Evolutionary conservation across 2,113 vertebrate genomes (phyloP), one percentile per base, ranked within the genome.

Genomic region (Colistium nudipinnis): DNA sequence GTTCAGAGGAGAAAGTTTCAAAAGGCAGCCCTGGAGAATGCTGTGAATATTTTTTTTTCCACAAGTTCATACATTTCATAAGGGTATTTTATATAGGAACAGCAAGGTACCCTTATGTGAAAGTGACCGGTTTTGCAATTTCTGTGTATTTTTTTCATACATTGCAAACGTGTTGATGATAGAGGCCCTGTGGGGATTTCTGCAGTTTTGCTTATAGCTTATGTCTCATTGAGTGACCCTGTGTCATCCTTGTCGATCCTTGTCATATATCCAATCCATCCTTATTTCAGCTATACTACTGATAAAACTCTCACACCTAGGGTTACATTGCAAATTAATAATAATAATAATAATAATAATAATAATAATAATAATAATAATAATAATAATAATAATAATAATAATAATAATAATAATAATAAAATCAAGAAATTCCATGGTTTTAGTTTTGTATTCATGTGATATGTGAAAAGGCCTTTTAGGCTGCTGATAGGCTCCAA

Each of bases 1-100:
- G 44, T 56, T 36, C 12, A 70, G 24, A 70, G 1, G 47, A 22
- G 22, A 56, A 7, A 5, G 56, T 66, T 70, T 77, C 9, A 22
- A 17, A 74, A 67, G 47, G 36, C 24, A 31, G 24, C 54, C 12
- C 1, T 33, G 25, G 30, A 61, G 25, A 67, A 16, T 28, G 25
- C 20, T 36, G 38, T 31, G 5, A 6, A 28, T 48, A 2, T 13
- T 48, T 11, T 27, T 49, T 57, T 16, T 20, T 70, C 22, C 5
- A n/a, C n/a, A 31, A 41, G 0, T 54, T 51, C 47, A 6, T 24
- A 39, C 9, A 30, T 35, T 72, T 62, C 0, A 2, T 39, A 10
- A 33, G 19, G 9, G 4, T n/a, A 4, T 41, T 22, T 53, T 2
- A 39, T 56, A 19, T 41, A 20, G 19, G 13, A 19, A 24, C 4